A percentile compares a stretch with the other conserved stretches of the same genome.
Conservation (phyloP, 2,888 invertebrate genomes). For the Laspeyria flexula region DNA sequence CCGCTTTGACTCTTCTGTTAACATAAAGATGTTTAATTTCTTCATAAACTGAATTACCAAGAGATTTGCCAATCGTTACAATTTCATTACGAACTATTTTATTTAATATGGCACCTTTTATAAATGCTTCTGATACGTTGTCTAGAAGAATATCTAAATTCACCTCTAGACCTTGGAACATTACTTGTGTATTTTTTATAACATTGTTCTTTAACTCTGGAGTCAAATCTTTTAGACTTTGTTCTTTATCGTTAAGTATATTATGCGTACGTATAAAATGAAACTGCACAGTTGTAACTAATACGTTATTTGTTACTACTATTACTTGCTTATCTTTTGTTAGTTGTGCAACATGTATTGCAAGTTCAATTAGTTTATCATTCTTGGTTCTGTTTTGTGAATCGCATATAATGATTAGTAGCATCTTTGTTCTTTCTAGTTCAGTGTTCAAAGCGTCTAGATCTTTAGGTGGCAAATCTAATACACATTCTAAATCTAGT, state of each 20-base stretch:
- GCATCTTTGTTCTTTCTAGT: neutral
- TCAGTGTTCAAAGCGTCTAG: neutral
- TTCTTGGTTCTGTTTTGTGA: neutral
- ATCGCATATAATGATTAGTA: conserved; percentile 2
- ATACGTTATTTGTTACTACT: conserved; percentile 3
- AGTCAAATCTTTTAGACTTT: conserved; percentile 2
- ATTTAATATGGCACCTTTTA: conserved; percentile 5
- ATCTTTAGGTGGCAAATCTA: neutral
- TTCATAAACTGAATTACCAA: conserved; percentile 11
- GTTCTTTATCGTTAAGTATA: neutral
- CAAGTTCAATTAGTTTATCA: neutral
- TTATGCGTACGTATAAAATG: neutral
- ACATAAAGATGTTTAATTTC: conserved; percentile 14
- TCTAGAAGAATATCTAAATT: conserved; percentile 5
- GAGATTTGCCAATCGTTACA: conserved; percentile 9
- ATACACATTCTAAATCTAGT: conserved; percentile 6
- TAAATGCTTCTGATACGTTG: neutral
- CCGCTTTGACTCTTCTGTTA: conserved; percentile 14
- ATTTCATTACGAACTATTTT: conserved; percentile 9
- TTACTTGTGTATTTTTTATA: neutral
- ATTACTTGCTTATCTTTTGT: neutral
- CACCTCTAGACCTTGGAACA: conserved; percentile 6
- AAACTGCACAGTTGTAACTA: neutral
- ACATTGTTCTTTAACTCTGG: neutral
- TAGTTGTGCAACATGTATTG: neutral